These are phyloP conservation scores for Vanessa tameamea DNA, from an alignment of 1,140 invertebrate species.

Conservation along the genomic window DNA sequence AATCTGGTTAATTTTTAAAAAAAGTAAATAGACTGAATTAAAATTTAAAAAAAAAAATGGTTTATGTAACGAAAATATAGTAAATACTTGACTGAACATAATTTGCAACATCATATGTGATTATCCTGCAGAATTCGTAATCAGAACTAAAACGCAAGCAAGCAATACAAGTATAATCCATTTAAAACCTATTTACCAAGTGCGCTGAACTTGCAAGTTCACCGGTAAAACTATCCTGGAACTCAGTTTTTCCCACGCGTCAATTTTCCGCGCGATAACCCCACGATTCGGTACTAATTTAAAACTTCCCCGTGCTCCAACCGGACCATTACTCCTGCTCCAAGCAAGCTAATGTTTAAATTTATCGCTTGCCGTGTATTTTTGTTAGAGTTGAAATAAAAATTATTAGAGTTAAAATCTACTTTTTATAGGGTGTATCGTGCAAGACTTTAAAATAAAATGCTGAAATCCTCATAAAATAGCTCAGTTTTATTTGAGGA, in stretches of 20 bases:
- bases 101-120: too few relatives aligned
- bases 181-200: constrained; percentile 9
- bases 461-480: too few relatives aligned
- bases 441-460: too few relatives aligned
- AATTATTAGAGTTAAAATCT: background rate
- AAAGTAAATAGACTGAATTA: too few relatives aligned
- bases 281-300: constrained; percentile 67
- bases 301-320: constrained; percentile 60
- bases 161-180: background rate
- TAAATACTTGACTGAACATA: too few relatives aligned
- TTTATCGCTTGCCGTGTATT: constrained; percentile 49
- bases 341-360: constrained; percentile 50
- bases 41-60: too few relatives aligned
- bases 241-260: constrained; percentile 48
- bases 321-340: constrained; percentile 58
- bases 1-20: too few relatives aligned
- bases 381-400: constrained; percentile 26
- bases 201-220: background rate
- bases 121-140: too few relatives aligned
- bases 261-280: constrained; percentile 67
- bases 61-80: too few relatives aligned
- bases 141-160: too few relatives aligned
- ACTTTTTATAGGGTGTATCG: background rate
- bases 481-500: too few relatives aligned
- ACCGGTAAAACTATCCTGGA: constrained; percentile 7